These are phyloP conservation scores for Fabriciana adippe DNA, from an alignment of 2,888 invertebrate species.

Conservation along the genomic window DNA sequence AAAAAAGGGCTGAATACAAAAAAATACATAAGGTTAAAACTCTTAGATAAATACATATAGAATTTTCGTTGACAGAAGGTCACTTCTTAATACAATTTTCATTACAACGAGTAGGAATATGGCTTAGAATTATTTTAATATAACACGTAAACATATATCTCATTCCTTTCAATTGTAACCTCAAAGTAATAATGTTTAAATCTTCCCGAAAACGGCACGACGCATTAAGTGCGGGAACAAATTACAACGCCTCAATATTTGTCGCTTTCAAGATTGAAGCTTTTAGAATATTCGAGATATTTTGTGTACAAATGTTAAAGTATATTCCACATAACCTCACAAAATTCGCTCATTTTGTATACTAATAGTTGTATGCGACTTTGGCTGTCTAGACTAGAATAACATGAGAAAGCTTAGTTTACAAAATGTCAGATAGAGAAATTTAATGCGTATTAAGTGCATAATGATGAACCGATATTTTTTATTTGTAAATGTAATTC, in stretches of 20 bases:
- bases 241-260: slow-evolving; percentile 23
- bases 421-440: too few species aligned
- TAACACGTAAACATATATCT: background rate
- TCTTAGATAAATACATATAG: too few species aligned
- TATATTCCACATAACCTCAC: background rate
- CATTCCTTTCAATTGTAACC: slow-evolving; percentile 22
- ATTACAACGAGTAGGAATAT: background rate
- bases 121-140: slow-evolving; percentile 1
- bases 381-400: too few species aligned
- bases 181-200: slow-evolving; percentile 23
- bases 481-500: too few species aligned
- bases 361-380: too few species aligned
- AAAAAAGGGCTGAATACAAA: too few species aligned
- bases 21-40: too few species aligned
- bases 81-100: background rate
- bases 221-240: slow-evolving; percentile 23
- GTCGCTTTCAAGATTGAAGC: slow-evolving; percentile 13
- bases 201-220: slow-evolving; percentile 19
- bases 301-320: background rate
- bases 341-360: too few species aligned
- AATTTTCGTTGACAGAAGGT: background rate
- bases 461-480: too few species aligned
- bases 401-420: too few species aligned
- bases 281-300: slow-evolving; percentile 14
- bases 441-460: too few species aligned